Evolutionary conservation across 1,140 invertebrate species (phyloP), one percentile per base, ranked within the genome.

Genomic region (Stenopsyche tienmushanensis): DNA sequence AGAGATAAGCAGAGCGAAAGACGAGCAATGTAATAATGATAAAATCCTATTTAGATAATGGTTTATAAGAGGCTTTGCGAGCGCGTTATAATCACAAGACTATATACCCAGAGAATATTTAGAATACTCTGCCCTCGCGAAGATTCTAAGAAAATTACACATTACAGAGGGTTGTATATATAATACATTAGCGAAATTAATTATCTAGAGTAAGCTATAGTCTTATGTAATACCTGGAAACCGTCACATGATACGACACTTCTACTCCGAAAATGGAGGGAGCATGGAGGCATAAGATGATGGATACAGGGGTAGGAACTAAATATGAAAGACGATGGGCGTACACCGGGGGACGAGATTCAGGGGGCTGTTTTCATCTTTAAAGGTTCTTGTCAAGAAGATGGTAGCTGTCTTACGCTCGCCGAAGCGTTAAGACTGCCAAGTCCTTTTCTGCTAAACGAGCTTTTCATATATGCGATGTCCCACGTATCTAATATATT

Each of bases 161-260:
- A 7, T 9, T 21, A 7, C n/a, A 17, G 13, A 13, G 47, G 20
- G 7, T 8, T 25, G 20, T 29, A 42, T 18, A 26, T 52, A 52
- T n/a, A 49, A 55, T 64, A 64, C 62, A 64, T 64, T 64, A 64
- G 47, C 62, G 52, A 64, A 64, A 64, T 64, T 64, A 64, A 64
- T 64, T 54, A 64, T 64, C 62, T 54, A 64, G 41, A 64, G 62
- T 64, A 64, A 54, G 52, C 62, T 53, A 64, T 54, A 64, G 57
- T 60, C 62, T 64, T 64, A 54, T 54, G 50, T 53, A 53, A 64
- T 64, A 64, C 62, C 52, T 64, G 62, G 50, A 54, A 64, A 54
- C 62, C 52, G 62, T 64, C 62, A 64, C 62, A 54, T 39, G 62
- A 64, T 64, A 64, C 62, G 57, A 60, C 57, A 60, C 57, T 60